Conservation (phyloP, 2,113 vertebrate species). For the Opisthocomus hoazin region DNA sequence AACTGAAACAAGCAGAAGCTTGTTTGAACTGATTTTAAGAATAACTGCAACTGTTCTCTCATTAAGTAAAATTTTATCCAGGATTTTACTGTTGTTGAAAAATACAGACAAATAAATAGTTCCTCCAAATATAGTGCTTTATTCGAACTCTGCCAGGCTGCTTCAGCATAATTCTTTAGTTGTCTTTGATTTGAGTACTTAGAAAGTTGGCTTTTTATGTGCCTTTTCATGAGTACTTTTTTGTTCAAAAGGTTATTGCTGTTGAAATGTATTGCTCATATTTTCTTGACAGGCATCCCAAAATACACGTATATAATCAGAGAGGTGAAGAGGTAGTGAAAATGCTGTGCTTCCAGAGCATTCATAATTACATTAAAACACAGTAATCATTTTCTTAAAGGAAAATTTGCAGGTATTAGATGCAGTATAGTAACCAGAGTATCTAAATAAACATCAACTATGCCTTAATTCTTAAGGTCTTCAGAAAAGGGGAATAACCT, state of each 20-base stretch:
- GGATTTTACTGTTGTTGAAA: background rate
- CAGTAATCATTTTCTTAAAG: conserved; percentile 5
- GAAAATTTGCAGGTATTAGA: background rate
- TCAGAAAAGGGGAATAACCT: background rate
- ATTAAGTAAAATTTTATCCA: background rate
- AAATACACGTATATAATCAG: background rate
- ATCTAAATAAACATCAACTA: background rate
- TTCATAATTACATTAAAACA: background rate
- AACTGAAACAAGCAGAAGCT: background rate
- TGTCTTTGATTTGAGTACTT: background rate
- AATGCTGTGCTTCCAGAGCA: background rate
- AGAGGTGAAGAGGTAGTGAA: background rate
- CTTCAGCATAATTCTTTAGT: background rate
- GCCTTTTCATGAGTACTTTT: background rate
- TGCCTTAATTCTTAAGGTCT: background rate
- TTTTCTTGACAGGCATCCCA: conserved; percentile 12
- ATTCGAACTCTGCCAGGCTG: background rate
- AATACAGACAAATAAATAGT: background rate
- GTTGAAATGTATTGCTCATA: conserved; percentile 1
- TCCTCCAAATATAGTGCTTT: background rate
- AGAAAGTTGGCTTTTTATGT: background rate
- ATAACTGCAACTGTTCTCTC: background rate
- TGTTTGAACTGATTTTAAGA: background rate
- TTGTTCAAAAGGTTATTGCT: conserved; percentile 9
- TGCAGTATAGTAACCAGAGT: background rate